Evolutionary conservation across 2,888 invertebrate genomes (phyloP), one percentile per base, ranked within the genome.

Genomic region (Limenitis arthemis): DNA sequence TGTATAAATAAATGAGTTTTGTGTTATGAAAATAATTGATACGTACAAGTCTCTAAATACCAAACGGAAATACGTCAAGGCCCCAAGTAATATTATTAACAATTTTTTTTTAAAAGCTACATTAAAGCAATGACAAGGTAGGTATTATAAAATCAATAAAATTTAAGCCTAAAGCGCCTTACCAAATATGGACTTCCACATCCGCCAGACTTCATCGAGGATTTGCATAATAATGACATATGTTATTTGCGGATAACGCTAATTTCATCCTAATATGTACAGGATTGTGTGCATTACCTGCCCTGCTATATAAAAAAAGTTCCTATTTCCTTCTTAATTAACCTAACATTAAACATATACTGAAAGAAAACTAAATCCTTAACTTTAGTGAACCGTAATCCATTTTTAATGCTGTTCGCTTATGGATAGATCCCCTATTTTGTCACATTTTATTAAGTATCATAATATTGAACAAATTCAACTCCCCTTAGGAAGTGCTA

Each of bases 181-280:
- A 42, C 58, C 56, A 31, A 53, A 58, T 47, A 58, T 59, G 60
- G 63, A 60, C 61, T 61, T 60, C 65, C 67, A 65, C 57, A 69
- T 67, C 63, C 64, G 68, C 66, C 68, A 72, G 66, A 62, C 64
- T 68, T 65, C 66, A 55, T 54, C 51, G 40, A 38, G 62, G 68
- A 77, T 76, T 77, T 75, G 73, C 76, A 76, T 77, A 75, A 73
- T 69, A 63, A 61, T n/a, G 68, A 72, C 72, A 70, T 61, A 61
- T 66, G 68, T 68, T 62, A 62, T 65, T 57, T 64, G 58, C 39
- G 39, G 47, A 53, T 62, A 43, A 50, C 46, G 42, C 32, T 40
- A 40, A 51, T 42, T 47, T 37, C 47, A 49, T 49, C 49, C 36
- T 33, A 48, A 53, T 47, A 49, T 47, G 47, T 42, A 39, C 44